These are phyloP conservation scores for Montipora efflorescens DNA, from an alignment of 64 coral and sea anemone genomes.

Conservation along the genomic window DNA sequence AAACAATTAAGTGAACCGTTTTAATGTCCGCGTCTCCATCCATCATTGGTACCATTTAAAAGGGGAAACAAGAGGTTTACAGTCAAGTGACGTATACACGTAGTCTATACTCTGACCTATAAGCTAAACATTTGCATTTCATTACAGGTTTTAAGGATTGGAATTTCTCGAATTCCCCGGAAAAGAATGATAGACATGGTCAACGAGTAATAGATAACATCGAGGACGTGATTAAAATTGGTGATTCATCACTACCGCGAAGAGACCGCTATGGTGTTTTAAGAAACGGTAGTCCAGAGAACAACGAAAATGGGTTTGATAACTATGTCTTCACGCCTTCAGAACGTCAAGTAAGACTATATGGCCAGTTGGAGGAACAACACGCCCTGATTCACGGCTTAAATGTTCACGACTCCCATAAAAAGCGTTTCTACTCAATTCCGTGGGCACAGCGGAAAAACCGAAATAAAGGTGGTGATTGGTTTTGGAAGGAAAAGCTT, in stretches of 20 bases:
- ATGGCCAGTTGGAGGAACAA: not conserved
- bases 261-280: not conserved
- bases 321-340: not conserved
- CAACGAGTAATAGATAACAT: not conserved
- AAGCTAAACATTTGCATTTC: not conserved
- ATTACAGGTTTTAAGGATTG: constrained; percentile 1
- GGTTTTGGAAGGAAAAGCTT: not conserved
- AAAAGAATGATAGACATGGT: not conserved
- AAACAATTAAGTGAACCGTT: no score
- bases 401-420: not conserved
- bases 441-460: not conserved
- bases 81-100: no score
- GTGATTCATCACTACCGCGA: not conserved
- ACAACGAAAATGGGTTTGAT: not conserved
- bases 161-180: not conserved
- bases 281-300: not conserved
- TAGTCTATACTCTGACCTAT: not conserved
- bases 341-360: constrained; percentile 1
- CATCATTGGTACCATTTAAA: no score
- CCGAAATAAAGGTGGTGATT: not conserved
- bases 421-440: not conserved
- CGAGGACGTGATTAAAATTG: not conserved
- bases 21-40: no score
- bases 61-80: no score
- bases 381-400: not conserved